Conservation (phyloP, 1,140 invertebrate species). For the Matsumurasca onukii region DNA sequence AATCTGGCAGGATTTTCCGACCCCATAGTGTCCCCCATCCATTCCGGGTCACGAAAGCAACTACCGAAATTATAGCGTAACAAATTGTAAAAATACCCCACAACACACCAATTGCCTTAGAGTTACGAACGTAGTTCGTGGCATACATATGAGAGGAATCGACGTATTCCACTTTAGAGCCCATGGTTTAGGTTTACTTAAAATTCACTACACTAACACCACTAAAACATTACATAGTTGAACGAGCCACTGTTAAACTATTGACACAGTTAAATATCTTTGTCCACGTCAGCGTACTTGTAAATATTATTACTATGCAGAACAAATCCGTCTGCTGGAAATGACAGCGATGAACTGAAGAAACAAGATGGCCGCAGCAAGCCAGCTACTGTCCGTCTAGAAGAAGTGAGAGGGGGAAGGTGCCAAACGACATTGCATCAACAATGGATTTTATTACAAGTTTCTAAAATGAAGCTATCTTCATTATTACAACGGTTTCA, state of each 20-base stretch:
- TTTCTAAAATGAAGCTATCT: no score
- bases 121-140: constrained; percentile 92
- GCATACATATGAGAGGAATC: constrained; percentile 87
- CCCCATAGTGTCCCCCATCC: constrained; percentile 72
- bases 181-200: constrained; percentile 56
- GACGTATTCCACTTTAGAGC: constrained; percentile 87
- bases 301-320: neutral
- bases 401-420: neutral
- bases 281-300: neutral
- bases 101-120: constrained; percentile 92
- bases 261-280: neutral
- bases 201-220: neutral
- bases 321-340: neutral
- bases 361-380: constrained; percentile 20
- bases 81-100: constrained; percentile 97
- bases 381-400: no score
- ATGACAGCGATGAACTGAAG: neutral
- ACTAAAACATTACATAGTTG: neutral
- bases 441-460: no score
- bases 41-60: constrained; percentile 95
- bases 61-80: constrained; percentile 92
- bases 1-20: constrained; percentile 87
- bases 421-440: no score
- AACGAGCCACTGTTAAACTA: neutral
- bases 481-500: no score